phyloP scores from a whole-genome alignment of 2,113 vertebrate genomes.

The Sylvilagus bachmani region DNA sequence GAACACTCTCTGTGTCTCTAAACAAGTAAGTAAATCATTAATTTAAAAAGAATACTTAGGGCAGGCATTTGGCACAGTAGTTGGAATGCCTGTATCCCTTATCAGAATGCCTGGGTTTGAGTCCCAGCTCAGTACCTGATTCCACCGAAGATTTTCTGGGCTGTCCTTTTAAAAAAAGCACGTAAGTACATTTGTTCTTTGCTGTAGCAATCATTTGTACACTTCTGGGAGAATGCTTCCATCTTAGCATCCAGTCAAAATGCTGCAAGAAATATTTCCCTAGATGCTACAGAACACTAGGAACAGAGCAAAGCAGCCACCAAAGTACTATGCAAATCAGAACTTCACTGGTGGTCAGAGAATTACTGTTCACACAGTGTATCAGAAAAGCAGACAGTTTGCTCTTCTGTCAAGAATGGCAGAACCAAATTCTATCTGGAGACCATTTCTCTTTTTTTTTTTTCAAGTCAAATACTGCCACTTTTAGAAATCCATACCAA shows the following conservation, averaged over 20 bases:
- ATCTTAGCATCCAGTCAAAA: not conserved
- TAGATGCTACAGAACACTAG: not conserved
- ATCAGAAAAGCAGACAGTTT: not conserved
- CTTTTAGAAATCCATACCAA: not conserved
- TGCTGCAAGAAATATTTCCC: not conserved
- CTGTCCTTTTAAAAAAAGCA: not conserved
- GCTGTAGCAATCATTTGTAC: not conserved
- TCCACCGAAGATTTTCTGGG: not conserved
- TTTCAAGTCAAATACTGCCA: not conserved
- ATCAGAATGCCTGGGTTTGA: no score
- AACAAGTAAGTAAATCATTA: no score
- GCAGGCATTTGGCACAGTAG: no score
- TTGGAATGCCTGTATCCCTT: no score
- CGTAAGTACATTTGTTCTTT: not conserved
- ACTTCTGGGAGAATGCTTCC: not conserved
- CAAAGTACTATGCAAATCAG: not conserved
- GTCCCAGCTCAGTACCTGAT: no score
- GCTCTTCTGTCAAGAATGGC: not conserved
- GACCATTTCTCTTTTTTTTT: not conserved
- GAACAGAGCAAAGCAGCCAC: not conserved
- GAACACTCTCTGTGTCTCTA: no score
- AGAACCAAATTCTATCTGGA: constrained; percentile 28
- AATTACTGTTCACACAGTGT: not conserved
- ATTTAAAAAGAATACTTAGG: no score
- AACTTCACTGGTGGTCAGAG: not conserved